Percentiles rank a stretch among this genome's conserved stretches.
Evolutionary conservation across 2,888 invertebrate species (phyloP).

Genomic region (Nephrotoma flavescens): DNA sequence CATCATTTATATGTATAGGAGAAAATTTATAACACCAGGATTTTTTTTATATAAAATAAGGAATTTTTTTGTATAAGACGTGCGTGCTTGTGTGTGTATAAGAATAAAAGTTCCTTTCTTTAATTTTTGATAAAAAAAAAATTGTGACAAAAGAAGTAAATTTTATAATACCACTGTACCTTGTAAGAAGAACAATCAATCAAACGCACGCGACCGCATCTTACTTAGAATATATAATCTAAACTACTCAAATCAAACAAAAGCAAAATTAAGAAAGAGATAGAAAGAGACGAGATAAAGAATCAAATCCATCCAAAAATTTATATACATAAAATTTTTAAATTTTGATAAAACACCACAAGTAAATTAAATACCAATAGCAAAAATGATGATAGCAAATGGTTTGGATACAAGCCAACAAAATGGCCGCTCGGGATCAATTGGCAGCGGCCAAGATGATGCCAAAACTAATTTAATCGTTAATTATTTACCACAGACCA

Average conservation of each 20-base stretch:
- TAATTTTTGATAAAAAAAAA: neutral
- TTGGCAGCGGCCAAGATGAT: constrained; percentile 27
- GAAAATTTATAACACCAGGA: neutral
- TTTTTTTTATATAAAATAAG: neutral
- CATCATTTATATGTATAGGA: neutral
- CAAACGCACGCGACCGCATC: neutral
- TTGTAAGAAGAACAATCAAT: neutral
- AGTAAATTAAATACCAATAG: neutral
- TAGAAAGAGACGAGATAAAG: neutral
- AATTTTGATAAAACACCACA: neutral
- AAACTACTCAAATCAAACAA: neutral
- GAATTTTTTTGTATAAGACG: neutral
- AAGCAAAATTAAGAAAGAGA: neutral
- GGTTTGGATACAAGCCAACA: constrained; percentile 19
- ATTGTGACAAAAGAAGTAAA: neutral
- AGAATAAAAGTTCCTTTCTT: neutral
- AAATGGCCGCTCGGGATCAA: constrained; percentile 20
- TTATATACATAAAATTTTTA: neutral
- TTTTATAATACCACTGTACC: neutral
- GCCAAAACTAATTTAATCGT: constrained; percentile 69
- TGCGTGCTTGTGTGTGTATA: neutral
- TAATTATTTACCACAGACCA: constrained; percentile 84
- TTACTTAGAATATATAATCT: neutral
- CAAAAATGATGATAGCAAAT: constrained; percentile 18
- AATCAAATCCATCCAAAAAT: constrained; percentile 1